Conservation (phyloP, 2,888 invertebrate genomes). For the Polietes domitor region DNA sequence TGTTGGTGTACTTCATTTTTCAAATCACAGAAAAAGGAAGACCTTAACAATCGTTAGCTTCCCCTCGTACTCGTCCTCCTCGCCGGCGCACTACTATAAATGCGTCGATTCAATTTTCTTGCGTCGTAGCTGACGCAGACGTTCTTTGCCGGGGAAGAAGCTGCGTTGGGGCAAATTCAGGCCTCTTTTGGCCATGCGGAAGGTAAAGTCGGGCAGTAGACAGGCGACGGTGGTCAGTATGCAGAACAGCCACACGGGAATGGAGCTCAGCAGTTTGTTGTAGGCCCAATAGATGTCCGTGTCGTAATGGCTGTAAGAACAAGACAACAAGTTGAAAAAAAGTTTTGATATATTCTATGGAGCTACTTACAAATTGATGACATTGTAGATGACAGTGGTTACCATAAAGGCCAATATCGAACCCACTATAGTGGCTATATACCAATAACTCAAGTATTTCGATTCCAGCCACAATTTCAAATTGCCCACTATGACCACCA, state of each 20-base stretch:
- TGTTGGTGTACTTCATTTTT: background rate
- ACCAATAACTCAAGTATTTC: slow-evolving; percentile 83
- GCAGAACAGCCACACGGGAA: slow-evolving; percentile 84
- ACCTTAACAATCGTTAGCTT: slow-evolving; percentile 6
- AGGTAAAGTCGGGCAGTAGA: slow-evolving; percentile 83
- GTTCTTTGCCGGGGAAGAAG: slow-evolving; percentile 76
- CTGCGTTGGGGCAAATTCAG: slow-evolving; percentile 74
- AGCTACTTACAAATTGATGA: slow-evolving; percentile 83
- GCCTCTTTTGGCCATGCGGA: slow-evolving; percentile 73
- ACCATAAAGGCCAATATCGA: slow-evolving; percentile 83
- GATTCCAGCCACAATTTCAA: slow-evolving; percentile 85
- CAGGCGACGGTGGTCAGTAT: slow-evolving; percentile 81
- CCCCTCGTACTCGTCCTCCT: background rate
- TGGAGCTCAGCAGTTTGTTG: slow-evolving; percentile 83
- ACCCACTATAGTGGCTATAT: slow-evolving; percentile 82
- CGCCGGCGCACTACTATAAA: slow-evolving; percentile 66
- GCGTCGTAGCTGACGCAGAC: slow-evolving; percentile 69
- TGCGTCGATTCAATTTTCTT: slow-evolving; percentile 73
- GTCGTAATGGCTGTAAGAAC: slow-evolving; percentile 80
- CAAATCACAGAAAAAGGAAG: background rate
- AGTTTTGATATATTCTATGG: background rate
- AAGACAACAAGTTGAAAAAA: background rate
- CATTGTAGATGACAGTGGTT: slow-evolving; percentile 83
- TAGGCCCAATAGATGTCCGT: slow-evolving; percentile 84
- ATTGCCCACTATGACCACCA: slow-evolving; percentile 83